These are phyloP conservation scores for Oscheius sp. DNA, from an alignment of 2,888 invertebrate species.

Conservation along the genomic window DNA sequence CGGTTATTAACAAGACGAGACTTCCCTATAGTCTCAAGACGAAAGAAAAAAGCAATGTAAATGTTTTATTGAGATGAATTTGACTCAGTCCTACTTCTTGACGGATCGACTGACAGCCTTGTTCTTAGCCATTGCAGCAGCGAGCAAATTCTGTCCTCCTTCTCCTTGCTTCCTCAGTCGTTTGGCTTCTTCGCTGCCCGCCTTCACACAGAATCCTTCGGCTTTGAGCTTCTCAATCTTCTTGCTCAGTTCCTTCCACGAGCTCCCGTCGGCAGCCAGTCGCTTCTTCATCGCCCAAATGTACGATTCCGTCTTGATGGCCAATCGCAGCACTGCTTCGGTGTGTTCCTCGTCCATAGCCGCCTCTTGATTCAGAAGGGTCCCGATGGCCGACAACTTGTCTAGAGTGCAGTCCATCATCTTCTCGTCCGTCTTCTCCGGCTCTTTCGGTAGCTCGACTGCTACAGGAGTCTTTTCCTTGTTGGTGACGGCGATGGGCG, in stretches of 20 bases:
- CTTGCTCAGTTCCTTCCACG: constrained; percentile 18
- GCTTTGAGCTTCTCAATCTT: constrained; percentile 13
- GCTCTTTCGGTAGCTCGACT: not conserved
- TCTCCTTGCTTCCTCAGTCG: not conserved
- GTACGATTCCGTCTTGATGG: constrained; percentile 4
- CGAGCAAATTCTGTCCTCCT: not conserved
- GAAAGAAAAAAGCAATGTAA: not conserved
- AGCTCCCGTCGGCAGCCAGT: not conserved
- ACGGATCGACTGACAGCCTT: not conserved
- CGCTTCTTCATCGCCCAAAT: constrained; percentile 9
- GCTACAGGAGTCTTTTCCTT: too few species aligned
- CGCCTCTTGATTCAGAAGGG: not conserved
- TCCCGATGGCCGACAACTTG: not conserved
- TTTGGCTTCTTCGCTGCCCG: constrained; percentile 11
- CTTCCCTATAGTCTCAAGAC: too few species aligned
- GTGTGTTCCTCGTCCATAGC: not conserved
- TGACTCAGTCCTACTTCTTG: not conserved
- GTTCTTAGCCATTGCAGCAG: not conserved
- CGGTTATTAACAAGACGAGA: too few species aligned
- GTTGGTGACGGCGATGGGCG: too few species aligned
- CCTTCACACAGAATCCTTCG: constrained; percentile 10
- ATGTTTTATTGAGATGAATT: not conserved
- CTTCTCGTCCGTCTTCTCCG: not conserved
- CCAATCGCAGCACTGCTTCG: not conserved
- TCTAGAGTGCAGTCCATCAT: not conserved